These are phyloP conservation scores for Aplysina aerophoba DNA, from an alignment of 37 sponge, comb jelly and placozoan species.

Conservation along the genomic window DNA sequence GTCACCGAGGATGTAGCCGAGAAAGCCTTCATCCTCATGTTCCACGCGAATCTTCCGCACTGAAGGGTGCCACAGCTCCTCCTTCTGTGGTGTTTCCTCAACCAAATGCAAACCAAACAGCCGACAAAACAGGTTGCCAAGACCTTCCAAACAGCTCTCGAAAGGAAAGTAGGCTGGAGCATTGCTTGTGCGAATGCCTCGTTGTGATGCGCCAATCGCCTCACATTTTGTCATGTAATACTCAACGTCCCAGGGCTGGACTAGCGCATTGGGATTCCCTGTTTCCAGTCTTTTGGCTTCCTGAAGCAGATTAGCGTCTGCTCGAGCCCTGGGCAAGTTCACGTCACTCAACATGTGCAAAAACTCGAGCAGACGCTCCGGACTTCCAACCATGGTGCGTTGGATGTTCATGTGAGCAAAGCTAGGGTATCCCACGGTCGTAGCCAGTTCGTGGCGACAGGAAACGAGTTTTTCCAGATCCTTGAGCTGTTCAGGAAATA, in stretches of 20 bases:
- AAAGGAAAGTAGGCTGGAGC: conserved; percentile 55
- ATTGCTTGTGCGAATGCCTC: conserved; percentile 2
- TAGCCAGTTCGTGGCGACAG: conserved; percentile 73
- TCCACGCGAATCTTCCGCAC: conserved; percentile 75
- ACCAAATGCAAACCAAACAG: conserved; percentile 65
- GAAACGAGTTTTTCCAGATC: conserved; percentile 52
- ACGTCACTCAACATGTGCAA: conserved; percentile 55
- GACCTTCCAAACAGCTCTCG: conserved; percentile 65
- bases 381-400: conserved; percentile 70
- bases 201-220: neutral
- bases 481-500: conserved; percentile 26
- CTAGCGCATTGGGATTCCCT: neutral
- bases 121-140: conserved; percentile 52
- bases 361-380: conserved; percentile 65
- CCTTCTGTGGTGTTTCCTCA: conserved; percentile 20
- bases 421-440: conserved; percentile 67
- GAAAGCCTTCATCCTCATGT: conserved; percentile 53
- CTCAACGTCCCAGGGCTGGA: conserved; percentile 71
- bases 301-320: conserved; percentile 50
- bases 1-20: conserved; percentile 81
- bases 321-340: conserved; percentile 63
- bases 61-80: conserved; percentile 62
- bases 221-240: conserved; percentile 31
- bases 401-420: conserved; percentile 72
- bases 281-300: neutral